A percentile compares a stretch with the other conserved stretches of the same genome.
Evolutionary conservation across 2,888 invertebrate genomes (phyloP).

Genomic region (Diaphora mendica): DNA sequence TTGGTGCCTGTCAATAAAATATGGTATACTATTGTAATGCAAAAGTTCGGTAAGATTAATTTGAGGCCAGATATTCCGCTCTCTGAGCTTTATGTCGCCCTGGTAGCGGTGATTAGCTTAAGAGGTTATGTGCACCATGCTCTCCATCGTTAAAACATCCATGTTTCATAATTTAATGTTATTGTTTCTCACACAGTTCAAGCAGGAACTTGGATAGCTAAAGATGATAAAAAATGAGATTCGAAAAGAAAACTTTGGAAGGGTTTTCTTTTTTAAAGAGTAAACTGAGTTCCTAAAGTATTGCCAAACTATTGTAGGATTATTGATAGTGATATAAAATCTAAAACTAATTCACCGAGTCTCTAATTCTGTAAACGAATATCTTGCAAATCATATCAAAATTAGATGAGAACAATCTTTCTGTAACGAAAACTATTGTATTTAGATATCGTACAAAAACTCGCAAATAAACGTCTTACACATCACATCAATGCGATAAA

Average conservation of each 20-base stretch:
- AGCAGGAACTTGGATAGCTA: not conserved
- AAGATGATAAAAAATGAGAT: not conserved
- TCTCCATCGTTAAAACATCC: no score
- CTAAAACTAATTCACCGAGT: no score
- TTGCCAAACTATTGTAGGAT: not conserved
- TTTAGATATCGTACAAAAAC: constrained; percentile 60
- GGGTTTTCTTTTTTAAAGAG: no score
- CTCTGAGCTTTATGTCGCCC: not conserved
- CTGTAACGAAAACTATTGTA: constrained; percentile 58
- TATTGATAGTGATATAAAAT: not conserved
- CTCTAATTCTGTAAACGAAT: not conserved
- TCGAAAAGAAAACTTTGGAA: not conserved
- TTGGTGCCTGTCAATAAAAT: constrained; percentile 37
- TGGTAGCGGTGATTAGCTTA: not conserved
- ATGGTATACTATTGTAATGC: constrained; percentile 5
- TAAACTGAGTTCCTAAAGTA: not conserved
- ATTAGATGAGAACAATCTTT: constrained; percentile 27
- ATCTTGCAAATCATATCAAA: constrained; percentile 4
- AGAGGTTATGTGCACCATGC: not conserved
- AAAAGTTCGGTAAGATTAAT: not conserved
- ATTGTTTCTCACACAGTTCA: not conserved
- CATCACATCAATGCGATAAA: constrained; percentile 68
- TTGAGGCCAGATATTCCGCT: no score
- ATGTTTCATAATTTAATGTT: no score
- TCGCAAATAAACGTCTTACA: constrained; percentile 56